These are phyloP conservation scores for Formicarius rufipectus DNA, from an alignment of 2,113 vertebrate species.

Conservation along the genomic window DNA sequence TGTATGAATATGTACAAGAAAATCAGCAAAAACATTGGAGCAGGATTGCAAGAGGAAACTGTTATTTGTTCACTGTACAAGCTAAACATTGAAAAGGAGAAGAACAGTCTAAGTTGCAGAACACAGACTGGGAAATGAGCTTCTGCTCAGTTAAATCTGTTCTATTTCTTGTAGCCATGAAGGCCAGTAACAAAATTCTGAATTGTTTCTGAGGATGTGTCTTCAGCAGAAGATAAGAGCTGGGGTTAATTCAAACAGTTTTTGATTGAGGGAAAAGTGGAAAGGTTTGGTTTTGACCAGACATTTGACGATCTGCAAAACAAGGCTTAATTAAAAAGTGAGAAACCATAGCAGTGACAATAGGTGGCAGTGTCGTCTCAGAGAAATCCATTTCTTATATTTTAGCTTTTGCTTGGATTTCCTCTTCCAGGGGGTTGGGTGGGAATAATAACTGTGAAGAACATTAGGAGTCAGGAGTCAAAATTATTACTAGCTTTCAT, in stretches of 20 bases:
- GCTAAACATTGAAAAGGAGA: background rate
- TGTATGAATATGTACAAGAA: background rate
- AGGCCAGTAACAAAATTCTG: background rate
- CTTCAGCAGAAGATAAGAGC: background rate
- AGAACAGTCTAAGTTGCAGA: background rate
- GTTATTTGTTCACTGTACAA: background rate
- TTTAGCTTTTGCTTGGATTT: background rate
- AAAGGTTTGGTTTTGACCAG: background rate
- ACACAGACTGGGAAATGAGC: background rate
- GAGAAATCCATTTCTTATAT: background rate
- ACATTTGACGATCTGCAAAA: background rate
- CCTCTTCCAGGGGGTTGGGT: background rate
- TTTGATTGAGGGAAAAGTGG: background rate
- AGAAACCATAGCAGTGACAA: background rate
- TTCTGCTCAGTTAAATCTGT: background rate
- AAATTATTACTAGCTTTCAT: slow-evolving; percentile 46
- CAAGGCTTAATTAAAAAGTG: background rate
- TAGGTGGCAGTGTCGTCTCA: slow-evolving; percentile 55
- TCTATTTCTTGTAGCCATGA: background rate
- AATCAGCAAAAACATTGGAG: background rate
- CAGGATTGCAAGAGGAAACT: background rate
- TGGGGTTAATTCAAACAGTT: background rate
- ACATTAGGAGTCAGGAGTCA: slow-evolving; percentile 31
- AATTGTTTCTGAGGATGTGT: background rate
- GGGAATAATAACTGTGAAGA: background rate